phyloP scores from a whole-genome alignment of 2,113 vertebrate genomes.

The Cheilinus undulatus region DNA sequence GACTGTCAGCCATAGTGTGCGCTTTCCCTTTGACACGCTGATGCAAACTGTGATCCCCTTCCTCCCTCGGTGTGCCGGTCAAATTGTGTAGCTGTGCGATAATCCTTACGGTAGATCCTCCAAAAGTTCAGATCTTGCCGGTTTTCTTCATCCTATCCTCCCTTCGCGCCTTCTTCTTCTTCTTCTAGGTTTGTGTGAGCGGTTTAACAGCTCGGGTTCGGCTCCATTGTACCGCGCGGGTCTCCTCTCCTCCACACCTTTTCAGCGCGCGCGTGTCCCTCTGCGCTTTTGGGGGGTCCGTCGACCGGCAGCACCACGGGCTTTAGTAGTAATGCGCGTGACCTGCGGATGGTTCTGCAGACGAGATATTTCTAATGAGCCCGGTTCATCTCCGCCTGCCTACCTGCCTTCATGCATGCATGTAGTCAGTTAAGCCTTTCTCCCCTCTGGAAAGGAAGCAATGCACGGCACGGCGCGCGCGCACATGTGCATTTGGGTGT shows the following conservation, averaged over 20 bases:
- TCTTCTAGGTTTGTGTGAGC: neutral
- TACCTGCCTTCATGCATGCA: conserved; percentile 10
- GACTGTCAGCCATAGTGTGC: conserved; percentile 56
- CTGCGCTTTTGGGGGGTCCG: conserved; percentile 30
- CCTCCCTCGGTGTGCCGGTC: conserved; percentile 13
- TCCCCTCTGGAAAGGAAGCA: conserved; percentile 19
- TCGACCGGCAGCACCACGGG: conserved; percentile 34
- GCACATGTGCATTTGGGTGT: conserved; percentile 39
- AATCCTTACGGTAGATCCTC: conserved; percentile 51
- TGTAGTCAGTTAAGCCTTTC: conserved; percentile 39
- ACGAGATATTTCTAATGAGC: conserved; percentile 60
- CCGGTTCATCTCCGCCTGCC: conserved; percentile 35
- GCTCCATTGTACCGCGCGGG: conserved; percentile 56
- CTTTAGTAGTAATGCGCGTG: conserved; percentile 69
- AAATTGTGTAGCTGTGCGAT: conserved; percentile 18
- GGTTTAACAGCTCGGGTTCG: conserved; percentile 45
- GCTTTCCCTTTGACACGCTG: conserved; percentile 16
- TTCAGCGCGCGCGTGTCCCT: conserved; percentile 47
- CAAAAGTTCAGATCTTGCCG: conserved; percentile 68
- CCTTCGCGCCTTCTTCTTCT: too few species aligned
- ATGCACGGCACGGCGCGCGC: conserved; percentile 19
- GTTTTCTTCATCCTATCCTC: conserved; percentile 59
- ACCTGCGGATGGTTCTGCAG: conserved; percentile 56
- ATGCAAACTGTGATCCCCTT: conserved; percentile 28
- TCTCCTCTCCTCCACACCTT: conserved; percentile 53